Base-by-base conservation (phyloP, 64 coral and sea anemone species). In the Pachyseris speciosa region DNA sequence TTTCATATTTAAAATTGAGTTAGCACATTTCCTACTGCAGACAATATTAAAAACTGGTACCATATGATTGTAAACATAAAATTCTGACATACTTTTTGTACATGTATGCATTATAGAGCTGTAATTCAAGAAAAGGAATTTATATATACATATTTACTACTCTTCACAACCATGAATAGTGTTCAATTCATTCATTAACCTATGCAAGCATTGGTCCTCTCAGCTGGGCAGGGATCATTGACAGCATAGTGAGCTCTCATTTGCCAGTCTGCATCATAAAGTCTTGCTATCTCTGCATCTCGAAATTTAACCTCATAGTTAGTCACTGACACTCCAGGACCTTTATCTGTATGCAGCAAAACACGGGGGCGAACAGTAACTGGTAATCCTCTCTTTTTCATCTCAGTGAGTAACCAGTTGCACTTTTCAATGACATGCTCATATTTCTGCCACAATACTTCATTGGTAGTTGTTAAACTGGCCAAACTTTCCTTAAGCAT, bases 241-340 rank as follows among this genome's bases (percentile, higher is more conserved):
- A 19, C 38, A 28, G 87, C 57, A 34, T 47, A 20, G n/a, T 89
- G 42, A 5, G 66, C 58, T 78, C 87, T 78, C 44, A 20, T 42
- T 28, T 27, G 32, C 75, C 52, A 11, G 22, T 88, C 53, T 2
- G 19, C 27, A 30, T 75, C 63, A 47, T 49, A 27, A 28, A 77
- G 33, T 64, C 83, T 53, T 20, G 37, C 86, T 32, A 75, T 59
- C 70, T 88, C 86, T 30, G 69, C 69, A 75, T 75, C 69, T 75
- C 86, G 69, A 38, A 88, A 60, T 44, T 75, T 88, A 7, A 74
- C 68, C 60, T 88, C 86, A 40, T 41, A 61, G 52, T 75, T 88
- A 30, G 86, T 75, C 36, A 88, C 50, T 29, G 69, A 41, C 22
- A 88, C 86, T 65, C 69, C 86, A 75, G 86, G 86, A 17, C 86